Evolutionary conservation across 1,140 invertebrate species (phyloP).

Genomic region (Carcinoscorpius rotundicauda): DNA sequence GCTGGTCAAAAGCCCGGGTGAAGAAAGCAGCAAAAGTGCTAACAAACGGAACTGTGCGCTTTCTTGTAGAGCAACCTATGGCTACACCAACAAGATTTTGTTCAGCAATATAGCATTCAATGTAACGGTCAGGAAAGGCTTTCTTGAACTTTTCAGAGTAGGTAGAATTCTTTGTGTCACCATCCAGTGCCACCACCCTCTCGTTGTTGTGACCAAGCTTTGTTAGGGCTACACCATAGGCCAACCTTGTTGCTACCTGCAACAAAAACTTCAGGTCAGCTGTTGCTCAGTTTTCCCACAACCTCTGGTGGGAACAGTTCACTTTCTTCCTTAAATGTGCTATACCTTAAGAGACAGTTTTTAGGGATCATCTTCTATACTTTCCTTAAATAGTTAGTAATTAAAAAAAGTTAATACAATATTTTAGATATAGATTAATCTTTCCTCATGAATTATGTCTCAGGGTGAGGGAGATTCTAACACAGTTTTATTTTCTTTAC

Average conservation of each 20-base stretch:
- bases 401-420: too few species aligned
- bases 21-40: constrained; percentile 98
- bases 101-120: constrained; percentile 98
- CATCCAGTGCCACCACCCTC: constrained; percentile 85
- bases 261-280: neutral
- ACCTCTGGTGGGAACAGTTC: too few species aligned
- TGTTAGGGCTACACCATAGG: constrained; percentile 85
- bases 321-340: too few species aligned
- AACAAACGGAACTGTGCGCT: constrained; percentile 78
- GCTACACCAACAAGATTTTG: constrained; percentile 95
- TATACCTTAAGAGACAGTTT: too few species aligned
- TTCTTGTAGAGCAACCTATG: constrained; percentile 78
- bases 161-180: constrained; percentile 97
- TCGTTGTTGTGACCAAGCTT: constrained; percentile 71
- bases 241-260: constrained; percentile 75
- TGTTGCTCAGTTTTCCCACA: too few species aligned
- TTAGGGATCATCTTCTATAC: too few species aligned
- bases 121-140: constrained; percentile 54
- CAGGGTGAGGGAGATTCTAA: too few species aligned
- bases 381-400: too few species aligned
- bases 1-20: constrained; percentile 89
- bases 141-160: constrained; percentile 84
- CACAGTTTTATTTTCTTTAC: too few species aligned
- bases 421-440: too few species aligned
- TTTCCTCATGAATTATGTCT: too few species aligned